Conservation (phyloP, 53 echinoderm and acorn worm species). For the Henricia sp. region DNA sequence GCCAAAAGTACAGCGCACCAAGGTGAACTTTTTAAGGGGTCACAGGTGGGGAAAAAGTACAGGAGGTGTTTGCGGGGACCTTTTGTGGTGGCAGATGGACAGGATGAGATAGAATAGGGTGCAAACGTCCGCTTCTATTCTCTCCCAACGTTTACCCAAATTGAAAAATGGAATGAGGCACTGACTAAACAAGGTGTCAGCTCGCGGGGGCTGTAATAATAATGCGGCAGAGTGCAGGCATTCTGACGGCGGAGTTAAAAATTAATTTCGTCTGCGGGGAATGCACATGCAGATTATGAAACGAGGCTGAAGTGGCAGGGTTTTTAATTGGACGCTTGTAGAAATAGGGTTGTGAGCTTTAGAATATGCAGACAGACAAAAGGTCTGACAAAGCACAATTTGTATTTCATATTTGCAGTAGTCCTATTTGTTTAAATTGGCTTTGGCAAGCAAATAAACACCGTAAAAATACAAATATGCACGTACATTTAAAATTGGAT, state of each 20-base stretch:
- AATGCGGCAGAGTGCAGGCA: conserved; percentile 11
- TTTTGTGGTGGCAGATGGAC: conserved; percentile 34
- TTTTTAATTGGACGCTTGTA: neutral
- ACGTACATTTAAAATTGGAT: too few relatives aligned
- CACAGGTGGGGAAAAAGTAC: conserved; percentile 16
- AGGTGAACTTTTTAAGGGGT: conserved; percentile 22
- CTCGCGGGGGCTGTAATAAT: conserved; percentile 50
- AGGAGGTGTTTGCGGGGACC: neutral
- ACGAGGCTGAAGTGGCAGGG: neutral
- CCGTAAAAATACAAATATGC: neutral
- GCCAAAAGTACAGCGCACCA: conserved; percentile 50
- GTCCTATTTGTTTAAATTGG: too few relatives aligned
- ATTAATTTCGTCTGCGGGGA: conserved; percentile 36
- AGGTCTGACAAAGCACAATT: too few relatives aligned
- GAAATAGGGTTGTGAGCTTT: neutral
- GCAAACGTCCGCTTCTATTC: conserved; percentile 3
- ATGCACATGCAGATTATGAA: neutral
- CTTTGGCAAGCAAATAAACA: too few relatives aligned
- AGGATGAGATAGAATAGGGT: conserved; percentile 16
- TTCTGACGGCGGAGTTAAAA: conserved; percentile 32
- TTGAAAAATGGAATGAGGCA: conserved; percentile 25
- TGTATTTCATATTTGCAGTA: too few relatives aligned
- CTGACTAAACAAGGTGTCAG: conserved; percentile 55
- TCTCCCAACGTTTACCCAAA: neutral
- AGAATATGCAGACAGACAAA: neutral